A percentile compares a stretch with the other conserved stretches of the same genome.
Evolutionary conservation across 2,888 invertebrate species (phyloP).

Genomic region (Argyresthia albistria): DNA sequence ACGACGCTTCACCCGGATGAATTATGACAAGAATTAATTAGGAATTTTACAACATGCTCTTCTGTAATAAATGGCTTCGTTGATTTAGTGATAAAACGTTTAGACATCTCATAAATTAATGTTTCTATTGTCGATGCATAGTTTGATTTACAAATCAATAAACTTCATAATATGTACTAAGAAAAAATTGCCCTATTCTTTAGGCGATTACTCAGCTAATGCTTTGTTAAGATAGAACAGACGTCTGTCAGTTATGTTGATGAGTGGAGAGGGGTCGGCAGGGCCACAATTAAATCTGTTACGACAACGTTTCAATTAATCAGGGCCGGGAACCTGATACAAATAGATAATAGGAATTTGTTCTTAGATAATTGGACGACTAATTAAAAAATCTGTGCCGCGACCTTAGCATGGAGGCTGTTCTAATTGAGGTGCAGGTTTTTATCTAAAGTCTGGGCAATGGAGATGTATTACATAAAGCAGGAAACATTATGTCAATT

Average conservation of each 20-base stretch:
- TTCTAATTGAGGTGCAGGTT: no score
- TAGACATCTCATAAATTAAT: neutral
- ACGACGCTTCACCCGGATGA: conserved; percentile 28
- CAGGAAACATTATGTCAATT: no score
- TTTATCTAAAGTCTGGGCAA: no score
- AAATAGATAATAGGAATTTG: conserved; percentile 14
- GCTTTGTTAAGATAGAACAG: conserved; percentile 8
- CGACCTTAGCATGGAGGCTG: no score
- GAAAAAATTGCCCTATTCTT: conserved; percentile 4
- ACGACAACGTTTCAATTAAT: conserved; percentile 19
- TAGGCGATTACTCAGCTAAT: conserved; percentile 7
- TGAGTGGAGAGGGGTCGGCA: conserved; percentile 22
- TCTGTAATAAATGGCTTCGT: neutral
- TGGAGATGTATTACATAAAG: no score
- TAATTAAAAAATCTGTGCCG: neutral
- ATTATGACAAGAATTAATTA: conserved; percentile 26
- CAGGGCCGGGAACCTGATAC: conserved; percentile 19
- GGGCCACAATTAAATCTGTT: conserved; percentile 14
- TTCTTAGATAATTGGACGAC: conserved; percentile 2
- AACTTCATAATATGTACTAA: neutral
- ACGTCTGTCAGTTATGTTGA: conserved; percentile 12
- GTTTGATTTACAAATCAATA: conserved; percentile 2
- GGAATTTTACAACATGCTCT: neutral
- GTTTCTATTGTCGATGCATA: neutral
- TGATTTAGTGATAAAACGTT: neutral